A percentile compares a stretch with the other conserved stretches of the same genome.
phyloP scores from a whole-genome alignment of 2,888 invertebrate species.

The Pyrocoelia pectoralis region DNA sequence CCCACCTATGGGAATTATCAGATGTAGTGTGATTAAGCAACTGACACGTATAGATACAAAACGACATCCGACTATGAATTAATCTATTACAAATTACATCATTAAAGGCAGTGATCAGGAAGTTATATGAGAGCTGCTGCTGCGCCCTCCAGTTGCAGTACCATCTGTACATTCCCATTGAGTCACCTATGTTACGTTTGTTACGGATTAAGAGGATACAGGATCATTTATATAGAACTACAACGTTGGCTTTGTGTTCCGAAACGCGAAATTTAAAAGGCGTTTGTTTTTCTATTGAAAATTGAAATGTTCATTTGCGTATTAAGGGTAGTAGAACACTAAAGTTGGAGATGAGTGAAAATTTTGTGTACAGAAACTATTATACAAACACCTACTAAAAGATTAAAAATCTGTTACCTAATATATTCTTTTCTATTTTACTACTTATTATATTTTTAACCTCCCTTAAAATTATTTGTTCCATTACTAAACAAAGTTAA shows the following conservation, averaged over 20 bases:
- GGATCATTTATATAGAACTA: constrained; percentile 33
- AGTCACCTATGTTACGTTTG: constrained; percentile 49
- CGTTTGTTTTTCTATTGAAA: too few relatives aligned
- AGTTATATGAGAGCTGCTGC: constrained; percentile 51
- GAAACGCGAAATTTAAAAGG: not conserved
- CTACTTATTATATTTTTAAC: too few relatives aligned
- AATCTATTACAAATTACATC: constrained; percentile 59
- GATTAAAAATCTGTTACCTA: too few relatives aligned
- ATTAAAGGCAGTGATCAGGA: constrained; percentile 59
- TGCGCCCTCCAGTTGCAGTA: constrained; percentile 33
- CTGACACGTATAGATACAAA: constrained; percentile 48
- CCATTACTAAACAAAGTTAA: too few relatives aligned
- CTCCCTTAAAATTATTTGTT: too few relatives aligned
- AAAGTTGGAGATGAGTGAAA: too few relatives aligned
- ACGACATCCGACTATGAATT: constrained; percentile 50
- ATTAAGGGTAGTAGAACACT: too few relatives aligned
- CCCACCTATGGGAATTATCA: constrained; percentile 40
- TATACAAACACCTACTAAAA: too few relatives aligned
- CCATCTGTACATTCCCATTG: constrained; percentile 51
- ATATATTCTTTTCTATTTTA: too few relatives aligned
- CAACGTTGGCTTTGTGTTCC: not conserved
- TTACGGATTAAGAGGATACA: constrained; percentile 42
- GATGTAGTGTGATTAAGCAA: constrained; percentile 50
- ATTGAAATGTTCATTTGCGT: too few relatives aligned
- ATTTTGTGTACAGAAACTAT: too few relatives aligned